These are phyloP conservation scores for Notamacropus eugenii DNA, from an alignment of 2,797 vertebrate species.

Conservation along the genomic window DNA sequence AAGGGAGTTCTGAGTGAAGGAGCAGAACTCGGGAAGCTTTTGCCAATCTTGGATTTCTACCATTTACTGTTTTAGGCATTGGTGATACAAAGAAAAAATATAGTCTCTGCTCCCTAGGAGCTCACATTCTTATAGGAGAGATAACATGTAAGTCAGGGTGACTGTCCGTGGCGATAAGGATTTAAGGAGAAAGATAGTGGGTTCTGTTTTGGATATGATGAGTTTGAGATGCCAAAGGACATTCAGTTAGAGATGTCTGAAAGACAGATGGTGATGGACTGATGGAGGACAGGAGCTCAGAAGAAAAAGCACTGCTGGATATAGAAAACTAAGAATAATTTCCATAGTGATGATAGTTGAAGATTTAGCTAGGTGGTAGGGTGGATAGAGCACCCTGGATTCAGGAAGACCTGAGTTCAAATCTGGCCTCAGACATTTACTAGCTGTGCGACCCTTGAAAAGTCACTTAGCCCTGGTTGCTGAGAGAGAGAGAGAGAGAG, in stretches of 20 bases:
- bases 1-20: not conserved
- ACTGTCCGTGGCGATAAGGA: not conserved
- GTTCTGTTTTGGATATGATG: not conserved
- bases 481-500: too few species aligned
- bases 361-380: too few species aligned
- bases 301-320: too few species aligned
- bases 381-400: too few species aligned
- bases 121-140: not conserved
- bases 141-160: not conserved
- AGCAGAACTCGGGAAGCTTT: not conserved
- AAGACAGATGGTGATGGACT: not conserved
- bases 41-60: not conserved
- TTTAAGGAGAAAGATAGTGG: not conserved
- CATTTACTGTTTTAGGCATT: not conserved
- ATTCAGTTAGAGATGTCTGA: not conserved
- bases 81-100: not conserved
- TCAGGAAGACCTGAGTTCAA: too few species aligned
- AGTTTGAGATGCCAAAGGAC: not conserved
- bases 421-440: too few species aligned
- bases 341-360: too few species aligned
- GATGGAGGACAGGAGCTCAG: too few species aligned
- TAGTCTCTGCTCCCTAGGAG: not conserved
- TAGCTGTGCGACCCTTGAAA: too few species aligned
- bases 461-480: too few species aligned
- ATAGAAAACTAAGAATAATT: too few species aligned